A percentile compares a stretch with the other conserved stretches of the same genome.
These are phyloP conservation scores for Crambe crambe DNA, from an alignment of 37 sponge, comb jelly and placozoan species.

Conservation along the genomic window DNA sequence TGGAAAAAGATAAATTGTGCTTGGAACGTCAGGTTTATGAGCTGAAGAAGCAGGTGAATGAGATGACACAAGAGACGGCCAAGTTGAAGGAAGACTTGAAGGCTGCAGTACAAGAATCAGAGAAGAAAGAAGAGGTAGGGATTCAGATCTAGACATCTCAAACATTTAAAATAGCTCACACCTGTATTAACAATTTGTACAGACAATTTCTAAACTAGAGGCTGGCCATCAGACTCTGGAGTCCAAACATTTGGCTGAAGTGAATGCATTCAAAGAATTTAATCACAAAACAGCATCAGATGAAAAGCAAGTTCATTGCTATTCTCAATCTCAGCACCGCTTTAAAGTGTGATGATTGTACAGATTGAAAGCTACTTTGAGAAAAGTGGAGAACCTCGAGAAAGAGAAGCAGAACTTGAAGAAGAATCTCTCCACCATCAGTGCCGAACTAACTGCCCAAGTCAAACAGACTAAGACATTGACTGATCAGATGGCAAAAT, in stretches of 20 bases:
- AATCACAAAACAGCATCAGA: background rate
- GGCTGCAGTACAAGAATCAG: background rate
- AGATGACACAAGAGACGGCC: background rate
- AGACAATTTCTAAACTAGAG: background rate
- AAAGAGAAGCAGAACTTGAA: constrained; percentile 6
- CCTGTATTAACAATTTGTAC: background rate
- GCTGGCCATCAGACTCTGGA: background rate
- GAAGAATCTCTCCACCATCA: background rate
- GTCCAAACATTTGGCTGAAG: background rate
- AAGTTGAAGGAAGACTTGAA: background rate
- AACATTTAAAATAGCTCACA: background rate
- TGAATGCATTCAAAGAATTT: background rate
- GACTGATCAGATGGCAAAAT: background rate
- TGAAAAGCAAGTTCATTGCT: background rate
- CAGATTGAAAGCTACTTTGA: background rate
- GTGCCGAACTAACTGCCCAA: background rate
- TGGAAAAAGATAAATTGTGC: background rate
- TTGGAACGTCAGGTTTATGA: background rate
- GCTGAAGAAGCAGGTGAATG: background rate
- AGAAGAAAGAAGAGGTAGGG: background rate
- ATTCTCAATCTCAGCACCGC: background rate
- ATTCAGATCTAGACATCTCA: no score
- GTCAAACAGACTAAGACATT: background rate
- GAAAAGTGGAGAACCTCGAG: background rate
- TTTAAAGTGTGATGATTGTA: background rate